Evolutionary conservation across 2,113 vertebrate genomes (phyloP), one percentile per base, ranked within the genome.

Genomic region (Hydropotes inermis): DNA sequence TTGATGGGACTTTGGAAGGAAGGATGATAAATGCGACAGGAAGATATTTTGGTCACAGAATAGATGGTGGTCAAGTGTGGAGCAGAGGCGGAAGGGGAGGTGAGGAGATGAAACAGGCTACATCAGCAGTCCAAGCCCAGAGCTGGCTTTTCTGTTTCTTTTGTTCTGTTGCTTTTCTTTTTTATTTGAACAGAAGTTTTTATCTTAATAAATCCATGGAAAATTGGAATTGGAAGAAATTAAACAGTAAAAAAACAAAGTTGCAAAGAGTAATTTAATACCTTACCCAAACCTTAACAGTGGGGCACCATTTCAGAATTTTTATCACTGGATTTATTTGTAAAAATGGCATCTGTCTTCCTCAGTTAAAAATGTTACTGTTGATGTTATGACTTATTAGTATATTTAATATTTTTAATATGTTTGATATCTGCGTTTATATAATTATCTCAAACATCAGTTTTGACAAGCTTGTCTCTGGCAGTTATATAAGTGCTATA

Each of bases 371-470:
- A 92, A 81, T 83, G 47, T 93, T 93, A 64, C 60, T 76, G 55
- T 50, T 78, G 39, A 70, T 87, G 6, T 33, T 96, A 89, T 47
- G 55, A 52, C 39, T 96, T 61, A 70, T 47, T 45, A 89, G 9
- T 61, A 61, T 84, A 90, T 74, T 39, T 84, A 89, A 45, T 36
- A 84, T 60, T 82, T 60, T 36, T 45, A 93, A 57, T 14, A 88
- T 50, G 95, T 81, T 93, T 89, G 93, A 28, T 36, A 43, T 30
- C 16, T 89, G 19, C 54, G 3, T 50, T 84, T 87, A n/a, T 33
- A 85, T 92, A 92, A 87, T 92, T 97, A 70, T 92, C 50, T 97
- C 57, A 93, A 86, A 96, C 25, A 74, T 93, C 21, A 90, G 45
- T 90, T 81, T 91, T 96, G 58, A 87, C 13, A 88, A 50, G 6